Base-by-base conservation (phyloP, 2,797 vertebrate genomes). In the Scyliorhinus canicula region DNA sequence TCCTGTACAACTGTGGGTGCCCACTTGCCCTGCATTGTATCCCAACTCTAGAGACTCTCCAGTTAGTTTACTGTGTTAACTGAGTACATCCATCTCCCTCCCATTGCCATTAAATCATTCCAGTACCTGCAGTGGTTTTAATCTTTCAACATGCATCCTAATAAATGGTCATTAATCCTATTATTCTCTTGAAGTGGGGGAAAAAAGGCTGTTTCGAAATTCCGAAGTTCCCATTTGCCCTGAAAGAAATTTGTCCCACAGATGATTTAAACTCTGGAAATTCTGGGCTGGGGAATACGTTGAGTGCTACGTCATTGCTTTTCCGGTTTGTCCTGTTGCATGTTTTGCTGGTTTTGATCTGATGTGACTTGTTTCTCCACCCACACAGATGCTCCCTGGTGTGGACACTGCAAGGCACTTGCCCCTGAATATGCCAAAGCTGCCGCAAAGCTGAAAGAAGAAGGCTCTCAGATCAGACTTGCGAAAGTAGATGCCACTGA, bases 371-470 rank as follows among this genome's bases (percentile, higher is more conserved):
- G 9, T 82, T 9, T 31, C 31, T 65, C 9, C n/a, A n/a, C 0
- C 95, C 74, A 95, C 95, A 0, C 96, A 99, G 99, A 99, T 95
- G 99, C 99, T 31, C 99, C 99, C 1, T 99, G 99, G 99, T 99
- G 99, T n/a, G 99, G 99, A 4, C 99, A 99, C 96, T 99, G 99
- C 97, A 99, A 99, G 95, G 99, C 99, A 0, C 97, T 99, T 96
- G 99, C 97, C 0, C 99, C 99, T 0, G 99, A 99, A 96, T 99
- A 98, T 0, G 98, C 97, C 95, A 99, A 99, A 96, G 99, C 99
- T 0, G 99, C 99, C 0, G 98, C 98, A 0, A 97, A 97, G 60
- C 97, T 99, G 95, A 98, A 98, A 96, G 97, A 97, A 0, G 98
- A 99, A 95, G 98, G 98, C 4, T 99, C 98, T 0, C 97, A 96